Evolutionary conservation across 2,888 invertebrate genomes (phyloP), one percentile per base, ranked within the genome.

Genomic region (Andrena minutula): DNA sequence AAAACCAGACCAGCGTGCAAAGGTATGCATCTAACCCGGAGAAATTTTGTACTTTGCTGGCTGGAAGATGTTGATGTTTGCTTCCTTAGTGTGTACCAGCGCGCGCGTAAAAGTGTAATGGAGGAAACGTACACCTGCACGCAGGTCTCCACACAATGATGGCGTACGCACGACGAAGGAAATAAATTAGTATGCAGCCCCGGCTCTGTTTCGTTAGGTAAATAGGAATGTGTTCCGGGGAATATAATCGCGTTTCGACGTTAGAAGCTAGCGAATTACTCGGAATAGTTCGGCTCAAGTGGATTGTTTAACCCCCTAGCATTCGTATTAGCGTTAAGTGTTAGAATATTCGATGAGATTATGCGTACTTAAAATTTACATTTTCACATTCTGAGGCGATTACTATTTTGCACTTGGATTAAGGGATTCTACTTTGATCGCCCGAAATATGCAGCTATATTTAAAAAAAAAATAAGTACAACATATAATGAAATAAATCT

Each of bases 1-100:
- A 84, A 75, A 69, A 26, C 66, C 53, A 69, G 60, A 74, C 10
- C 53, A 32, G 51, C 28, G 20, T 60, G 66, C 30, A 16, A 51
- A 49, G 41, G n/a, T 72, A 64, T 66, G 72, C 75, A 64, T 85
- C 83, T 86, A 85, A 86, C 73, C 73, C 58, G 12, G 30, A 53
- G 76, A 56, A 65, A 77, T 81, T 75, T 75, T 49, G 51, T 56
- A 30, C 23, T 51, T 75, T 8, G 58, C 23, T 5, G 41, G 23
- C 61, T 32, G 58, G 74, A 84, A 80, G 71, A 80, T 66, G 70
- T 60, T 77, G 72, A 70, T 63, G 65, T n/a, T 68, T 66, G 68
- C 58, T 28, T 30, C 28, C 12, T 30, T 53, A 56, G 49, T n/a
- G 71, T 58, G 32, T 51, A 16, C 68, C 26, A 12, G 51, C 30